Evolutionary conservation across 2,888 invertebrate species (phyloP).

Genomic region (Sphaerophoria taeniata): DNA sequence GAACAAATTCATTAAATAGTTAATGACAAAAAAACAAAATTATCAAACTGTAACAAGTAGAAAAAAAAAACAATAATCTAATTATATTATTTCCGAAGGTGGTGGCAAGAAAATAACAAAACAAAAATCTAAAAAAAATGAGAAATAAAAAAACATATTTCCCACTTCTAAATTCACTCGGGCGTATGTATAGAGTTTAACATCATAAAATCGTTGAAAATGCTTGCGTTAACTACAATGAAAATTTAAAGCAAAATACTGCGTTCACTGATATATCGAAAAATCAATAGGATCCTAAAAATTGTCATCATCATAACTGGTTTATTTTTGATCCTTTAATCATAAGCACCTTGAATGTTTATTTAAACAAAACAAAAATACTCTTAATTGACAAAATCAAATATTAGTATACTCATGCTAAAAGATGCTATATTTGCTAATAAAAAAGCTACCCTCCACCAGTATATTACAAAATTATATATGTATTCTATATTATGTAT

Average conservation of each 20-base stretch:
- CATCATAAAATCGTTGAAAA: constrained; percentile 38
- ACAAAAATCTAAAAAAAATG: neutral
- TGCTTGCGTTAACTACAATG: constrained; percentile 40
- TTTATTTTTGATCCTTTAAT: constrained; percentile 12
- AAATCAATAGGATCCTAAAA: constrained; percentile 10
- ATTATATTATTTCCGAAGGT: constrained; percentile 47
- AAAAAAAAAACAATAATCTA: constrained; percentile 39
- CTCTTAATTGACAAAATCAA: constrained; percentile 47
- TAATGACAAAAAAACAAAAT: constrained; percentile 40
- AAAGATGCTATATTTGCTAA: constrained; percentile 64
- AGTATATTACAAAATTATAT: constrained; percentile 55
- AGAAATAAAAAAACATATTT: constrained; percentile 23
- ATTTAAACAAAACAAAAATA: constrained; percentile 20
- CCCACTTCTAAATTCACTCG: constrained; percentile 62
- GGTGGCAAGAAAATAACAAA: constrained; percentile 32
- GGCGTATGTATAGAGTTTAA: constrained; percentile 46
- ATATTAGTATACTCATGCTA: constrained; percentile 71
- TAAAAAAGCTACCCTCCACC: constrained; percentile 60
- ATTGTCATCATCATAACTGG: constrained; percentile 50
- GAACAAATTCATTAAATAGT: constrained; percentile 40
- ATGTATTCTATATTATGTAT: constrained; percentile 18
- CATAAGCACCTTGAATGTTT: constrained; percentile 41
- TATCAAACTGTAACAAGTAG: constrained; percentile 50
- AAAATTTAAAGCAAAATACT: constrained; percentile 6
- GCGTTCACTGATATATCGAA: constrained; percentile 14